Conservation (phyloP, 2,888 invertebrate genomes). For the Apotomis betuletana region DNA sequence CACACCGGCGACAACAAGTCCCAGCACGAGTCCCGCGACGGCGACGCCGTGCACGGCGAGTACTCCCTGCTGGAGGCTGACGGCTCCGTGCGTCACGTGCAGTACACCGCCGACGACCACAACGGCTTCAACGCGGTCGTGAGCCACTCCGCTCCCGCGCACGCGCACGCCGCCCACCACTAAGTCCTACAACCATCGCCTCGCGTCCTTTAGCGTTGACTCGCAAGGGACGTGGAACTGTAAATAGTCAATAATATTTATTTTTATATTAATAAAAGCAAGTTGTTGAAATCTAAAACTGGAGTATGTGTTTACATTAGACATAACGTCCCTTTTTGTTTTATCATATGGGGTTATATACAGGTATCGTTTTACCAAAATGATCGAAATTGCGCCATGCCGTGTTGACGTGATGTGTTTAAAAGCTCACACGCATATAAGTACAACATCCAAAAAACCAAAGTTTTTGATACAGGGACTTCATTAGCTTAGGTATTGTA, state of each 20-base stretch:
- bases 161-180: slow-evolving; percentile 58
- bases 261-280: slow-evolving; percentile 44
- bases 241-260: slow-evolving; percentile 47
- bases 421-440: no score
- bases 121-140: slow-evolving; percentile 73
- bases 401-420: no score
- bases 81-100: slow-evolving; percentile 80
- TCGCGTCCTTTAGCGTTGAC: slow-evolving; percentile 20
- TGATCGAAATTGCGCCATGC: no score
- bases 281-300: slow-evolving; percentile 39
- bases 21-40: slow-evolving; percentile 73
- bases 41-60: slow-evolving; percentile 63
- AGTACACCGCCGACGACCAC: slow-evolving; percentile 82
- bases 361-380: no score
- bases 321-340: no score
- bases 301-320: no score
- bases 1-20: slow-evolving; percentile 82
- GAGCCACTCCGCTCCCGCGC: slow-evolving; percentile 66
- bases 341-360: no score
- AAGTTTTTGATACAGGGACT: no score
- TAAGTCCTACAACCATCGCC: slow-evolving; percentile 43
- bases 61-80: slow-evolving; percentile 81
- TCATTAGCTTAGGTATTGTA: no score
- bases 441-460: no score
- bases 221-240: slow-evolving; percentile 41